Evolutionary conservation across 2,888 invertebrate genomes (phyloP).

Genomic region (Troilus luridus): DNA sequence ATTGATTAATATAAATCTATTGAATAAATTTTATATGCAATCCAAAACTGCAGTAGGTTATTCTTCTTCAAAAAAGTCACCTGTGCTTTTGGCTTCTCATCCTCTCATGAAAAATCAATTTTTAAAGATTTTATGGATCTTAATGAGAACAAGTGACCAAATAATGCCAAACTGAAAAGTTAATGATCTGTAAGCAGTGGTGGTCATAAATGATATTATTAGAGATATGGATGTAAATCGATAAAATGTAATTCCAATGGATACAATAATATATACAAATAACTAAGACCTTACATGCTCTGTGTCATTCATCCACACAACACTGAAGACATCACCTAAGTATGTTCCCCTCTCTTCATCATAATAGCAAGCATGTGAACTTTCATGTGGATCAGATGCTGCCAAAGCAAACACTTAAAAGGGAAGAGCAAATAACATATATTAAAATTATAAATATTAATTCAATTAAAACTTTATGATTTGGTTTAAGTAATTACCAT

Average conservation of each 20-base stretch:
- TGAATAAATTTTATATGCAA: too few species aligned
- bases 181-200: too few species aligned
- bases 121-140: too few species aligned
- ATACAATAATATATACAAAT: background rate
- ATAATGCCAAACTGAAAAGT: too few species aligned
- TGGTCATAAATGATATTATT: background rate
- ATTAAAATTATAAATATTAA: background rate
- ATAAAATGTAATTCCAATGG: background rate
- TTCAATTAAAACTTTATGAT: constrained; percentile 60
- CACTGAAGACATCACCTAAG: constrained; percentile 75
- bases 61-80: too few species aligned
- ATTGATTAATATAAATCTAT: too few species aligned
- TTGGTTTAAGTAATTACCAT: constrained; percentile 69
- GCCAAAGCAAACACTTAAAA: constrained; percentile 74
- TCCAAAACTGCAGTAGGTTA: too few species aligned
- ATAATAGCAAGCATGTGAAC: constrained; percentile 75
- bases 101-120: too few species aligned
- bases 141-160: too few species aligned
- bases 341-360: constrained; percentile 71
- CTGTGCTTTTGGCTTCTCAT: too few species aligned
- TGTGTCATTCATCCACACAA: constrained; percentile 76
- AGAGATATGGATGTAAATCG: background rate
- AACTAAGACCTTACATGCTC: constrained; percentile 68
- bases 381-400: constrained; percentile 74
- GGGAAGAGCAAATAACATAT: background rate